Percentiles rank a stretch among this genome's conserved stretches.
Evolutionary conservation across 2,797 vertebrate species (phyloP).

Genomic region (Coluber constrictor): DNA sequence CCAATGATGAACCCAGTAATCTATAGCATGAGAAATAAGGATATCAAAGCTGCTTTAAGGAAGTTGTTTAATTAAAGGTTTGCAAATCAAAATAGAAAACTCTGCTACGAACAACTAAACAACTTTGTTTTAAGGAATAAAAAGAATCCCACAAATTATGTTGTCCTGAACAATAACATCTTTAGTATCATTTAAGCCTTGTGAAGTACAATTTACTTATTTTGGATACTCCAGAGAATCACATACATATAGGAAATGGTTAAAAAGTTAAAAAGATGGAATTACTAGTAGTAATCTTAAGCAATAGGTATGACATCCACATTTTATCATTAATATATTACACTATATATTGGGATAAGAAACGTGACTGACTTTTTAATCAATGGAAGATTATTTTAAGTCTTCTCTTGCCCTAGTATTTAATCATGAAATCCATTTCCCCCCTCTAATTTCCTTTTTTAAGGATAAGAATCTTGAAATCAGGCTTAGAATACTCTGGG

Average conservation of each 20-base stretch:
- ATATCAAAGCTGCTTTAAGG: slow-evolving; percentile 6
- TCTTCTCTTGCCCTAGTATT: background rate
- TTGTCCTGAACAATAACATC: background rate
- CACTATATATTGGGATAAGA: background rate
- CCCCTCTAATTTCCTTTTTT: background rate
- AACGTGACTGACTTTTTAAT: background rate
- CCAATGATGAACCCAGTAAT: slow-evolving; percentile 28
- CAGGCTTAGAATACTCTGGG: background rate
- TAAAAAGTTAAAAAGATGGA: background rate
- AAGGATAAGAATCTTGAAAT: background rate
- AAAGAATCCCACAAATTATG: background rate
- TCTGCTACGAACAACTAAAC: background rate
- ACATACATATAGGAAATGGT: background rate
- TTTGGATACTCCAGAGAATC: background rate
- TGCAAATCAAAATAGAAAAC: background rate
- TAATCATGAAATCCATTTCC: background rate
- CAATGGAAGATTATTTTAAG: background rate
- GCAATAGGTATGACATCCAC: background rate
- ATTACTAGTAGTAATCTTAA: background rate
- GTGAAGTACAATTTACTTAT: background rate
- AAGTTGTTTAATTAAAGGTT: background rate
- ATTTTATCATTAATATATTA: background rate
- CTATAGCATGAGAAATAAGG: slow-evolving; percentile 23
- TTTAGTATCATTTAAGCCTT: background rate
- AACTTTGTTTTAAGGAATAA: background rate